Conservation (phyloP, 1,140 invertebrate species). For the Adelges cooleyi region DNA sequence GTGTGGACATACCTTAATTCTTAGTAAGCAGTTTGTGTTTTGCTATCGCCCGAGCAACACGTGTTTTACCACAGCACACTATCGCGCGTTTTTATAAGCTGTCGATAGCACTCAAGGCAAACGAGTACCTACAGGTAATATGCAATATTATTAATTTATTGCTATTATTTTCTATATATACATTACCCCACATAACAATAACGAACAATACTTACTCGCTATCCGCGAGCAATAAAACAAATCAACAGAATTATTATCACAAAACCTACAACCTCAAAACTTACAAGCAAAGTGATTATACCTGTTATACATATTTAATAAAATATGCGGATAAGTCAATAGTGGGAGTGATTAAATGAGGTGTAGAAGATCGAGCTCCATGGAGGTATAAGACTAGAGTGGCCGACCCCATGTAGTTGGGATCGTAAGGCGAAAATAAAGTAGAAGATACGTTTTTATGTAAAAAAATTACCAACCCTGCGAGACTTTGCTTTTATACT, state of each 20-base stretch:
- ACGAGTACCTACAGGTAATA: background rate
- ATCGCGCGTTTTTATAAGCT: background rate
- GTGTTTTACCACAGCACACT: background rate
- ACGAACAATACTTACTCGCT: background rate
- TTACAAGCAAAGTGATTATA: background rate
- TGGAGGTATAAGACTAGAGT: no score
- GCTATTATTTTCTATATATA: background rate
- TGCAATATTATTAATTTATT: no score
- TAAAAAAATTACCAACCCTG: no score
- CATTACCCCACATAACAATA: background rate
- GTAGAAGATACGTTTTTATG: no score
- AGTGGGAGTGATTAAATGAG: no score
- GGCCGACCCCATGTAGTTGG: no score
- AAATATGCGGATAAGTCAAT: no score
- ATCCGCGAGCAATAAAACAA: background rate
- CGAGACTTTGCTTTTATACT: no score
- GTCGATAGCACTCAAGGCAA: background rate
- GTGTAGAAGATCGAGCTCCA: no score
- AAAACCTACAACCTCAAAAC: background rate
- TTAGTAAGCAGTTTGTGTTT: background rate
- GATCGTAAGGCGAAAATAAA: no score
- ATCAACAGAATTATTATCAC: background rate
- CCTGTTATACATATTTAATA: no score
- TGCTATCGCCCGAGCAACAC: background rate
- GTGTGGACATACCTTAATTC: constrained; percentile 1